phyloP scores from a whole-genome alignment of 2,888 invertebrate genomes.

The Aphrophora alni region DNA sequence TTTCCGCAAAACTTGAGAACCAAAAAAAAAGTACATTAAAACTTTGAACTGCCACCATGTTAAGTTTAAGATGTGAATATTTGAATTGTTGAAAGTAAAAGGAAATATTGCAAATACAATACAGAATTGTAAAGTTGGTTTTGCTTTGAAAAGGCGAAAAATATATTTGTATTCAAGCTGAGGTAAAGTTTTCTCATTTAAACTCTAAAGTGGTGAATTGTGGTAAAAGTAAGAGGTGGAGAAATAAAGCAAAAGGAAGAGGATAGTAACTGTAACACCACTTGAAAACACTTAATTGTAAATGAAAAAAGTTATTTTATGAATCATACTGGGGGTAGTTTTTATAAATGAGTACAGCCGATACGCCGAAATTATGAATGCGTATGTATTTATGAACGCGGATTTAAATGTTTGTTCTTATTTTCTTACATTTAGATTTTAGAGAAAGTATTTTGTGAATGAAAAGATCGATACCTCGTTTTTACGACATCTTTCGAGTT shows the following conservation, averaged over 20 bases:
- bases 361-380: too few species aligned
- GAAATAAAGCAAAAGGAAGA: too few species aligned
- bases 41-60: neutral
- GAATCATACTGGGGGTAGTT: too few species aligned
- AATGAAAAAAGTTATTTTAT: too few species aligned
- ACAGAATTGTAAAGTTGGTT: neutral
- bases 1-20: neutral
- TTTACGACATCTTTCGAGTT: too few species aligned
- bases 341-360: too few species aligned
- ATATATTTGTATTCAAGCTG: neutral
- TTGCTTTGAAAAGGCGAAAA: neutral
- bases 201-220: neutral
- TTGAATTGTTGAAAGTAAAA: neutral
- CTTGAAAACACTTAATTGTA: too few species aligned
- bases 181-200: neutral
- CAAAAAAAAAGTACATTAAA: neutral
- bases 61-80: neutral
- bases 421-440: too few species aligned
- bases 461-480: too few species aligned
- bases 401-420: too few species aligned
- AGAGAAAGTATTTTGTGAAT: too few species aligned
- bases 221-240: neutral
- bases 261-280: neutral
- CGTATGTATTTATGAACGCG: too few species aligned
- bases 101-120: neutral